These are phyloP conservation scores for Hylomyscus alleni DNA, from an alignment of 2,797 vertebrate genomes.

Conservation along the genomic window DNA sequence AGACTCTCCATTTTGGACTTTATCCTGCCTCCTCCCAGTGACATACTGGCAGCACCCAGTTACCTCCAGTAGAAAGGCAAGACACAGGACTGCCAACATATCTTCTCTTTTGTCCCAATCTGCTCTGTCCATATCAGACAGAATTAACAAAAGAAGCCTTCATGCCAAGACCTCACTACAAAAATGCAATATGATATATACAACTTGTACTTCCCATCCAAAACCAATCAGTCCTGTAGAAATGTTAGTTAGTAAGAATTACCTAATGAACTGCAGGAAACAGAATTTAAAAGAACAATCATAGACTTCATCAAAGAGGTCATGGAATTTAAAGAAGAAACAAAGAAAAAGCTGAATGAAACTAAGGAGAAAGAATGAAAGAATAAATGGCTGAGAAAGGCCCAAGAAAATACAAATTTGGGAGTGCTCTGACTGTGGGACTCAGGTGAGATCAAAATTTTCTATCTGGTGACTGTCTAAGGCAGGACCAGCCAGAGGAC, in stretches of 20 bases:
- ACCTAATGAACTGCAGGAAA: background rate
- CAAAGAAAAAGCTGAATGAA: background rate
- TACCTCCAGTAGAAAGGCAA: background rate
- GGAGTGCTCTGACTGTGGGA: too few species aligned
- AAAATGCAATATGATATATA: background rate
- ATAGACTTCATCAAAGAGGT: background rate
- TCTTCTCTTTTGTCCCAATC: background rate
- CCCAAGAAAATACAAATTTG: background rate
- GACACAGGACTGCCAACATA: background rate
- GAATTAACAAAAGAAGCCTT: background rate
- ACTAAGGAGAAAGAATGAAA: background rate
- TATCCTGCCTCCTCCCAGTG: background rate
- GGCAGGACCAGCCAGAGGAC: too few species aligned
- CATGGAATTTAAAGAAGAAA: background rate
- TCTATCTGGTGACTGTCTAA: too few species aligned
- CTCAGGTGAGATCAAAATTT: too few species aligned
- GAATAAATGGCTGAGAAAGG: background rate
- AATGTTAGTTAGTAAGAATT: background rate
- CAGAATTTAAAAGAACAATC: background rate
- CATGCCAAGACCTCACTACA: background rate
- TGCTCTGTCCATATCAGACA: background rate
- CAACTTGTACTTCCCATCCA: background rate
- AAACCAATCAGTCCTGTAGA: background rate
- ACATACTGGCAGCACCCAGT: background rate
- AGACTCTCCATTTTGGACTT: background rate